Evolutionary conservation across 2,797 vertebrate genomes (phyloP).

Genomic region (Sebastes oblongus): DNA sequence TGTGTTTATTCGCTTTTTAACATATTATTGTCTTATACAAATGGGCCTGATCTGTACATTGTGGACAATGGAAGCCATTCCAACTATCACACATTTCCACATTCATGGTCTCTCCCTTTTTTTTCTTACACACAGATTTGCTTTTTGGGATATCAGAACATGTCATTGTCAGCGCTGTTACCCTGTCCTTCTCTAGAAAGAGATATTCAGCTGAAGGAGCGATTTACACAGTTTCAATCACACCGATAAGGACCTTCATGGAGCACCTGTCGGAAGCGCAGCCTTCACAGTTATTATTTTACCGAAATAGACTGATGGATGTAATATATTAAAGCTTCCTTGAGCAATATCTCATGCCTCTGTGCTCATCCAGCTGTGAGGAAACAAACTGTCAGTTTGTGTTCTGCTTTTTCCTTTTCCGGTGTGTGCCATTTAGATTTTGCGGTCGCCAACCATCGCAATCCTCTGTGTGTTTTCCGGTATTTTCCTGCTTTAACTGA

Average conservation of each 20-base stretch:
- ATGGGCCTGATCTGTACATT: not conserved
- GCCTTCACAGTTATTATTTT: slow-evolving; percentile 32
- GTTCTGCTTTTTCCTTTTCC: slow-evolving; percentile 16
- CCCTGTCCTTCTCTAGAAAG: not conserved
- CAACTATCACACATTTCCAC: not conserved
- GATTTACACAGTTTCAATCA: slow-evolving; percentile 8
- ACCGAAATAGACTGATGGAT: slow-evolving; percentile 22
- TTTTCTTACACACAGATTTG: not conserved
- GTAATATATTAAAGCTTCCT: slow-evolving; percentile 36
- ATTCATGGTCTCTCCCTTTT: not conserved
- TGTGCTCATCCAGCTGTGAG: slow-evolving; percentile 22
- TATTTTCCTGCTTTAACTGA: slow-evolving; percentile 17
- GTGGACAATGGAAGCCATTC: not conserved
- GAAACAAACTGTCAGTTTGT: slow-evolving; percentile 31
- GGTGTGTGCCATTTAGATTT: slow-evolving; percentile 31
- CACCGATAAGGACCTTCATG: slow-evolving; percentile 3
- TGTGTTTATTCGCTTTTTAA: not conserved
- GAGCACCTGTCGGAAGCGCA: slow-evolving; percentile 25
- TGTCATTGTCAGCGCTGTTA: not conserved
- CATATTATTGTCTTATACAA: not conserved
- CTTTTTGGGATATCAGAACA: not conserved
- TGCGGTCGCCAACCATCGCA: slow-evolving; percentile 11
- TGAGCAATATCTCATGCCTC: slow-evolving; percentile 24
- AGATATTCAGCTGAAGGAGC: slow-evolving; percentile 14
- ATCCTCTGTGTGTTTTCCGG: not conserved